Base-by-base conservation (phyloP, 2,888 invertebrate species). In the Trissoscelio sp. region DNA sequence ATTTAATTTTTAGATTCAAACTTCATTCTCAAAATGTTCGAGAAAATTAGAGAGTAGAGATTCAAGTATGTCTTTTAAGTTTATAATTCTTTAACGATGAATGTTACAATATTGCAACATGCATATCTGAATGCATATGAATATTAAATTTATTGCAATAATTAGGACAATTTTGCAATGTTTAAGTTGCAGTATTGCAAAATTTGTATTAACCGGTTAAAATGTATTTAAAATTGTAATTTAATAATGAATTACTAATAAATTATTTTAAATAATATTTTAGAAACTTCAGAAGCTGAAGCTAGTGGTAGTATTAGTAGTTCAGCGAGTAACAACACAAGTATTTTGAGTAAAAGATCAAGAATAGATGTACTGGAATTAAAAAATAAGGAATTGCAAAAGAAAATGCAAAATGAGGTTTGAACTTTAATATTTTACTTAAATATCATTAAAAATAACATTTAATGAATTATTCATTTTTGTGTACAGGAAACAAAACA, bases 281-380 rank as follows among this genome's bases (percentile, higher is more conserved):
- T 51, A 84, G 84, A 53, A 53, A 55, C 20, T 37, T 78, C 55
- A 9, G 82, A 81, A 37, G 75, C 67, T 24, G 84, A 85, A 67
- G 73, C 85, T 4, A 81, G 79, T 72, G 83, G 81, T 46, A 83
- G 84, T 69, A 81, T 84, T 7, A 84, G 84, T 64, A 87, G 83
- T 73, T 83, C 86, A 48, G 60, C 85, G 46, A 85, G 82, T 53
- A 83, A 85, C 51, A 85, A 85, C 77, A 81, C 85, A 28, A 86
- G 81, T 69, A 89, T 87, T 81, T 74, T 88, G 28, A 89, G 87
- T 77, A 91, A 91, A 83, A 85, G 89, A 66, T 88, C 89, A 46
- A 87, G 88, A 57, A 82, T 82, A 74, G 81, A 82, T 66, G 78
- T 74, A 46, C 42, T 78, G 14, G 81, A 73, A 58, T 73, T 70